These are phyloP conservation scores for Drosophila pectinifera DNA, from an alignment of 1,140 invertebrate genomes.

Conservation along the genomic window DNA sequence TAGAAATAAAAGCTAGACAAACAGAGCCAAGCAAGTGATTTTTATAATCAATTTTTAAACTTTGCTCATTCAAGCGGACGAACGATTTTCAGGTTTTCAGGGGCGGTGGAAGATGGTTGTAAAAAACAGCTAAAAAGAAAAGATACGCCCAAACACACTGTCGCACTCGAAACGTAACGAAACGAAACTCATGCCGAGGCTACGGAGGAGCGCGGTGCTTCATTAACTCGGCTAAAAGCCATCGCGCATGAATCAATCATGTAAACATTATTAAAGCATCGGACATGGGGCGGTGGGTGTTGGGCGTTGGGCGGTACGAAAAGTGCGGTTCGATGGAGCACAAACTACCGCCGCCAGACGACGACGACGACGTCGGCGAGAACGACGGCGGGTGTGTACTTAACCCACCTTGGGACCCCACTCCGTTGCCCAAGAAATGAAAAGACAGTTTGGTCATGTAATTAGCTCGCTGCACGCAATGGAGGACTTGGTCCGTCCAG, in stretches of 20 bases:
- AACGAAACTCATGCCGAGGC: neutral
- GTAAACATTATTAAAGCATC: constrained; percentile 59
- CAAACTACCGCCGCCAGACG: constrained; percentile 41
- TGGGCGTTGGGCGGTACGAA: constrained; percentile 6
- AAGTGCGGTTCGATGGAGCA: constrained; percentile 46
- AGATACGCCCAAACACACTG: constrained; percentile 8
- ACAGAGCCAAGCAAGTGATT: constrained; percentile 42
- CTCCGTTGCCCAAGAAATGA: constrained; percentile 47
- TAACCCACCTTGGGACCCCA: constrained; percentile 25
- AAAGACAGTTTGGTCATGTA: constrained; percentile 76
- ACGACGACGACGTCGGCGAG: no score
- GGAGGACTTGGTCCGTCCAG: constrained; percentile 16
- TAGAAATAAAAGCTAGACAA: constrained; percentile 15
- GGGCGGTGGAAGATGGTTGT: constrained; percentile 5
- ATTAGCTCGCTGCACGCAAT: constrained; percentile 60
- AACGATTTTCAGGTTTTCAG: constrained; percentile 21
- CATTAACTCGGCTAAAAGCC: constrained; percentile 64
- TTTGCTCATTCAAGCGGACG: constrained; percentile 17
- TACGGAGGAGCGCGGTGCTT: constrained; percentile 12
- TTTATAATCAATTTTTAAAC: constrained; percentile 62
- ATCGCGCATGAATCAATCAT: constrained; percentile 72
- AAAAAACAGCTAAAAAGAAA: constrained; percentile 9
- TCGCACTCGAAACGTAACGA: neutral
- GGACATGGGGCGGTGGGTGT: neutral
- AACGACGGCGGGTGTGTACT: constrained; percentile 23